Percentiles rank a stretch among this genome's conserved stretches.
These are phyloP conservation scores for Ceyx cyanopectus DNA, from an alignment of 2,113 vertebrate species.

Conservation along the genomic window DNA sequence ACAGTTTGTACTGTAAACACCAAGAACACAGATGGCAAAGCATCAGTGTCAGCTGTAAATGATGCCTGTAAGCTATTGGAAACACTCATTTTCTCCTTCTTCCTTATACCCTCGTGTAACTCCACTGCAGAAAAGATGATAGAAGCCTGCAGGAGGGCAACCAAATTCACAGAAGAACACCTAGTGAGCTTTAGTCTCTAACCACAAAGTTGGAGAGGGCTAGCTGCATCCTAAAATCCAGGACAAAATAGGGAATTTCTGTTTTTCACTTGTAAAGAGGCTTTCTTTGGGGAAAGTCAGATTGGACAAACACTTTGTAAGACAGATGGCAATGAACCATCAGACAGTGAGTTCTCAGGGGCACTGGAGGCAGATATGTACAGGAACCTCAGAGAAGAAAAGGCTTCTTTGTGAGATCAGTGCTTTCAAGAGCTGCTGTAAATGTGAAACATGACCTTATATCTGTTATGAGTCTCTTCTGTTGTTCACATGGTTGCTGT, in stretches of 20 bases:
- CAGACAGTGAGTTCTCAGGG: background rate
- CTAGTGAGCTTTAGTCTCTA: background rate
- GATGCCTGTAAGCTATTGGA: background rate
- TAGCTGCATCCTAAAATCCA: background rate
- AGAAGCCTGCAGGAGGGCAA: background rate
- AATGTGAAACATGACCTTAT: background rate
- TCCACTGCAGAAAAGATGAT: background rate
- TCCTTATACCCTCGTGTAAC: background rate
- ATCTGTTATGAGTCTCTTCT: background rate
- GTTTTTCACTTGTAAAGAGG: background rate
- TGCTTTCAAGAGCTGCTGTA: background rate
- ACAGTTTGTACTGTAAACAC: background rate
- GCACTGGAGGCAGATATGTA: background rate
- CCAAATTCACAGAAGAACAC: background rate
- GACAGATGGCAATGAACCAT: background rate
- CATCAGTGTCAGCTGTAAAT: background rate
- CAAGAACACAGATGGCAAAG: conserved; percentile 42
- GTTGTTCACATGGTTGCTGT: background rate
- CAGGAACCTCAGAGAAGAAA: background rate
- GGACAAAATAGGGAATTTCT: background rate
- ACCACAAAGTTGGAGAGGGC: background rate
- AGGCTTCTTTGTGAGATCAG: background rate
- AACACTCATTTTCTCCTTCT: background rate
- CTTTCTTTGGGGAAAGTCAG: background rate
- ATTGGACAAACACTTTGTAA: background rate